phyloP scores from a whole-genome alignment of 2,888 invertebrate genomes.

The Caenorhabditis sinica region DNA sequence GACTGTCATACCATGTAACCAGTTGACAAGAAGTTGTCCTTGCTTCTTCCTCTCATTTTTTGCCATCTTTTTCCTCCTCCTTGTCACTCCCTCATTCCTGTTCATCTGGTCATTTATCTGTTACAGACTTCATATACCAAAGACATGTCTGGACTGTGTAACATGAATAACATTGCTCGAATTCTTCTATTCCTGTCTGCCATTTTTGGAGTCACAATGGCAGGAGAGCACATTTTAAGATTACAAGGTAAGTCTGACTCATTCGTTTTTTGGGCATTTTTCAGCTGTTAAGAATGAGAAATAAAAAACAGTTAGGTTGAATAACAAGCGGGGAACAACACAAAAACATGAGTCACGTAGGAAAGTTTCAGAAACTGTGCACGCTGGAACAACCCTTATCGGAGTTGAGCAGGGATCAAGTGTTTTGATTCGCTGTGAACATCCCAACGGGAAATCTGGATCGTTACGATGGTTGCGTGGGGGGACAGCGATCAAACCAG shows the following conservation, averaged over 20 bases:
- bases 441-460: constrained; percentile 59
- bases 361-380: constrained; percentile 49
- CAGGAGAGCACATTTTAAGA: constrained; percentile 66
- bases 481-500: constrained; percentile 52
- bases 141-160: constrained; percentile 3
- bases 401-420: constrained; percentile 65
- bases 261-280: background rate
- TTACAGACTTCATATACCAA: constrained; percentile 1
- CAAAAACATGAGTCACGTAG: background rate
- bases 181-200: constrained; percentile 35
- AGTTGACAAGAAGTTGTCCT: constrained; percentile 42
- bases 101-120: constrained; percentile 23
- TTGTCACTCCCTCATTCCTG: constrained; percentile 48
- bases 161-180: constrained; percentile 40
- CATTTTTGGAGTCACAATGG: constrained; percentile 33
- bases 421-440: constrained; percentile 65
- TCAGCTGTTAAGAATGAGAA: constrained; percentile 6
- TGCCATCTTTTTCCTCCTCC: constrained; percentile 21
- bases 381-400: constrained; percentile 61
- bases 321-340: background rate
- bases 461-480: constrained; percentile 63
- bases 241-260: constrained; percentile 60
- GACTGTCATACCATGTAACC: constrained; percentile 34
- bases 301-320: background rate
- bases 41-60: constrained; percentile 16